Evolutionary conservation across 2,888 invertebrate species (phyloP).

Genomic region (Oscheius sp.): DNA sequence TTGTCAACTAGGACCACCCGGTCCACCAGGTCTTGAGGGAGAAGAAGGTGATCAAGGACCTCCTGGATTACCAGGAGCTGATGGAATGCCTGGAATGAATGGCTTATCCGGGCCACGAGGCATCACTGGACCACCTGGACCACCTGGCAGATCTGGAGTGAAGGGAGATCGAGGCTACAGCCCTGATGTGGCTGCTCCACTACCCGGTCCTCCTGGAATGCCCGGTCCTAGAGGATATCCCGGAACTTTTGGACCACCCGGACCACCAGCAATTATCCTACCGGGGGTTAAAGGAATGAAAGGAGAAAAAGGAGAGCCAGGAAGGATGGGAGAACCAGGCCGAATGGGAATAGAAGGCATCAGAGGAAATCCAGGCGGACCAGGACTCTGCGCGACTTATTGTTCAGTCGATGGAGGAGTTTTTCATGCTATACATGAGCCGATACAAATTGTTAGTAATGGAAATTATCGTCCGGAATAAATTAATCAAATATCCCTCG

Average conservation of each 20-base stretch:
- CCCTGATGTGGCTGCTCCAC: not conserved
- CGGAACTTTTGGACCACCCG: not conserved
- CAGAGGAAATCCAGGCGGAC: not conserved
- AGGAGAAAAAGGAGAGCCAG: constrained; percentile 7
- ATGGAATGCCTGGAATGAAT: not conserved
- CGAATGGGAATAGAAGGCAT: not conserved
- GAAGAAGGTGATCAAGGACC: constrained; percentile 5
- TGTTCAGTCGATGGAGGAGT: constrained; percentile 21
- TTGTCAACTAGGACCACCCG: not conserved
- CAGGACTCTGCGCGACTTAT: constrained; percentile 12
- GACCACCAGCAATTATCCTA: not conserved
- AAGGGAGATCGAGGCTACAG: not conserved
- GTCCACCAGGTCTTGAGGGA: not conserved
- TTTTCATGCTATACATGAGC: constrained; percentile 6
- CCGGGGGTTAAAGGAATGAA: not conserved
- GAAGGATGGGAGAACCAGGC: not conserved
- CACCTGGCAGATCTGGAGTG: not conserved
- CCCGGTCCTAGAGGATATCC: not conserved
- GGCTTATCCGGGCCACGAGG: constrained; percentile 5
- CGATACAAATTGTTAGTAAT: constrained; percentile 14
- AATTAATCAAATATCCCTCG: no score
- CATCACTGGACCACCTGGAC: not conserved
- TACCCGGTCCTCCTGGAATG: constrained; percentile 6
- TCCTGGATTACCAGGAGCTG: not conserved
- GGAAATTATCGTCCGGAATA: no score